Base-by-base conservation (phyloP, 2,113 vertebrate species). In the Malurus elegans region DNA sequence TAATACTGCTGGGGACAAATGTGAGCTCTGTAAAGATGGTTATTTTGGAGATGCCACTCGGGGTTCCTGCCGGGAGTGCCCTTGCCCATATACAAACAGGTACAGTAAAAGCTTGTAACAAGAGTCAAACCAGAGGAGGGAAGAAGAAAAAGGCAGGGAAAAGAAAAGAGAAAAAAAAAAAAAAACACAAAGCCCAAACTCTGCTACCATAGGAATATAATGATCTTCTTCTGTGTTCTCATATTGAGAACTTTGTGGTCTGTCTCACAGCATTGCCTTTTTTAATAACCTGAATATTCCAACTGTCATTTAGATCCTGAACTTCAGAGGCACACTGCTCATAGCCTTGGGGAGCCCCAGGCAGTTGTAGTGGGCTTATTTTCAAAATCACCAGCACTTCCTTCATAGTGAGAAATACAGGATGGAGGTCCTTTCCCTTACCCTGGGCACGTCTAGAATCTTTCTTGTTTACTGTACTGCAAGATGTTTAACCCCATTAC, bases 21-120 rank as follows among this genome's bases (percentile, higher is more conserved):
- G 99, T 88, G 98, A 99, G 51, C 98, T 29, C 74, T 99, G 99
- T 95, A 98, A 98, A 94, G 98, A 99, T 5, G 99, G 99, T 80
- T 98, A 98, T 96, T 99, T 98, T 71, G 98, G 98, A 65, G 97
- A 98, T 29, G 97, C 98, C 3, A 92, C 96, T 84, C 97, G 92
- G 14, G 98, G 97, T 54, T 97, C 96, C 78, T 99, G 99, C 78
- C 97, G 36, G 4, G 56, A 95, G 73, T 99, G 99, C 81, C 98
- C 98, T 0, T 99, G 99, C 88, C 99, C 99, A 6, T 97, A 85
- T 20, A 97, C 98, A 86, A 99, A 98, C 98, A 99, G 98, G 99
- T 99, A 98, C 73, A 58, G 31, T 82, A 50, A 44, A 74, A 38
- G 9, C 10, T 42, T 29, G 5, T 42, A 32, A 64, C 32, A 29